phyloP scores from a whole-genome alignment of 1,140 invertebrate genomes.

The Limonius californicus region DNA sequence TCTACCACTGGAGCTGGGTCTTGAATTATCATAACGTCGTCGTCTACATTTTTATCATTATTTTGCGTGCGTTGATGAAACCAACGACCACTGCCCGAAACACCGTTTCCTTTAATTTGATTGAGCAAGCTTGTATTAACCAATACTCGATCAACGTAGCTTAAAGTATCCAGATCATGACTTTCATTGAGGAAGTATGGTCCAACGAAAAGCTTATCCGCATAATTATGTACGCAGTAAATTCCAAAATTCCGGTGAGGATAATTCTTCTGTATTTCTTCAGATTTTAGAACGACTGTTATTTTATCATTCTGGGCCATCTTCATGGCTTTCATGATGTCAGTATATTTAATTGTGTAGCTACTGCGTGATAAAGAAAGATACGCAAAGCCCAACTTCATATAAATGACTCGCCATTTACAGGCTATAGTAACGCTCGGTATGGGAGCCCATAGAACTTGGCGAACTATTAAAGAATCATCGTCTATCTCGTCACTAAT shows the following conservation, averaged over 20 bases:
- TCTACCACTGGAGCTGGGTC: neutral
- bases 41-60: neutral
- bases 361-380: neutral
- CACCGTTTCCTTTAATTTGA: neutral
- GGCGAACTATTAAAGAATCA: neutral
- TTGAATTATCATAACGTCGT: neutral
- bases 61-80: neutral
- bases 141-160: neutral
- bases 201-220: neutral
- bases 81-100: neutral
- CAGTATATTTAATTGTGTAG: neutral
- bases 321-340: neutral
- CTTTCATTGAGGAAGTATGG: neutral
- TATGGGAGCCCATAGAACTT: neutral
- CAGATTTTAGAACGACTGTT: neutral
- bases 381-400: neutral
- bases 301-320: neutral
- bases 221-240: neutral
- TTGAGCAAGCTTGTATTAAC: neutral
- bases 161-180: neutral
- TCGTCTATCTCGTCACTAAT: neutral
- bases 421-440: neutral
- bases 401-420: neutral
- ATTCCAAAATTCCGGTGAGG: neutral
- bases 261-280: neutral